Conservation (phyloP, 1,140 invertebrate species). For the Eupristina koningsbergeri region DNA sequence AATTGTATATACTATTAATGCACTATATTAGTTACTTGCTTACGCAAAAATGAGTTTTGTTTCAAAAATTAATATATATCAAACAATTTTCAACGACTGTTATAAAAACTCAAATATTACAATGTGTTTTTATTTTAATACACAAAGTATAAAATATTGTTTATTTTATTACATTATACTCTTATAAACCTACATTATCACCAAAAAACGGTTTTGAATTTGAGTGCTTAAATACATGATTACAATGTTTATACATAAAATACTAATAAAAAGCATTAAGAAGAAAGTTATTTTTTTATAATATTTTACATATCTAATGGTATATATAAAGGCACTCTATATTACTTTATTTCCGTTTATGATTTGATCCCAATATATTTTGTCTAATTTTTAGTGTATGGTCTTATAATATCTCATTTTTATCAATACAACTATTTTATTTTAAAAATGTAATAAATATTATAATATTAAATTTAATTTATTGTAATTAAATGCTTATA, state of each 20-base stretch:
- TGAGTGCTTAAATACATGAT: neutral
- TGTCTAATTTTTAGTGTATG: neutral
- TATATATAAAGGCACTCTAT: constrained; percentile 37
- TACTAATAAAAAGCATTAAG: constrained; percentile 29
- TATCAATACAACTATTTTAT: neutral
- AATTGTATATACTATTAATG: no score
- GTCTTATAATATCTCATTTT: neutral
- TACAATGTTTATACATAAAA: constrained; percentile 18
- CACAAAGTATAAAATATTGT: neutral
- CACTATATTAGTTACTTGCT: no score
- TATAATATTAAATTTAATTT: no score
- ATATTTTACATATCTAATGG: constrained; percentile 7
- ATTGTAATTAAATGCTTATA: neutral
- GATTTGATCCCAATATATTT: constrained; percentile 20
- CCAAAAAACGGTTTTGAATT: neutral
- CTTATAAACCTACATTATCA: neutral
- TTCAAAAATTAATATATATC: neutral
- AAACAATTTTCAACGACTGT: neutral
- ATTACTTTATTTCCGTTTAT: constrained; percentile 18
- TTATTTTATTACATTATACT: neutral
- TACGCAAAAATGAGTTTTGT: neutral
- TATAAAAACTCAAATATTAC: neutral
- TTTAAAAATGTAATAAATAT: neutral
- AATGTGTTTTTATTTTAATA: constrained; percentile 3
- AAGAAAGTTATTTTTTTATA: neutral